Evolutionary conservation across 2,888 invertebrate genomes (phyloP), one percentile per base, ranked within the genome.

Genomic region (Mesochorus sp.): DNA sequence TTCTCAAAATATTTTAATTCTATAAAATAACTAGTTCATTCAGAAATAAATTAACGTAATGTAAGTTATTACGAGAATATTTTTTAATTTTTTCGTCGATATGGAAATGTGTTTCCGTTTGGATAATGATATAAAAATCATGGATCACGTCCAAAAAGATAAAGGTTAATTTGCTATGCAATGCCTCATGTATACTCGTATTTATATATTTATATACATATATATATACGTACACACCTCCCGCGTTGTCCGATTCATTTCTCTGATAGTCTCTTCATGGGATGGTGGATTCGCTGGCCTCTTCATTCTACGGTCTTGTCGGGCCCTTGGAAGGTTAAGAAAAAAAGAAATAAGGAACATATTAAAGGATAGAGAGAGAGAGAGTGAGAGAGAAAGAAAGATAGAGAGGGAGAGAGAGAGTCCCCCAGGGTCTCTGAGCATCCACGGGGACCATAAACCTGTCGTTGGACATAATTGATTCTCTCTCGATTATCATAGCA

Each of bases 381-480:
- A n/a, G n/a, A n/a, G n/a, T n/a, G n/a, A n/a, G n/a, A n/a, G n/a
- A n/a, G n/a, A n/a, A n/a, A n/a, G n/a, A n/a, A n/a, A n/a, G n/a
- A n/a, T n/a, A n/a, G n/a, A n/a, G n/a, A n/a, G n/a, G n/a, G n/a
- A 39, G 55, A 49, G 47, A 28, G 39, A 59, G 64, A 39, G 47
- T 59, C 49, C 73, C 61, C 57, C 31, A 28, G 57, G 73, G 68
- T 68, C 57, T 24, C 8, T 19, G 28, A 39, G 26, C 26, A 47
- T 49, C 47, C 37, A 31, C 31, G 14, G 57, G 39, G 47, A 51
- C 49, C 37, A 59, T 73, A 73, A 73, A 66, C 66, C 73, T 66
- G 73, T 73, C 73, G 57, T 37, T 64, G 73, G 44, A 66, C 57
- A 73, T 73, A 73, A 73, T 73, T 73, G 66, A 73, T 73, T 73